Conservation (phyloP, 64 coral and sea anemone species). For the Montipora cactus region DNA sequence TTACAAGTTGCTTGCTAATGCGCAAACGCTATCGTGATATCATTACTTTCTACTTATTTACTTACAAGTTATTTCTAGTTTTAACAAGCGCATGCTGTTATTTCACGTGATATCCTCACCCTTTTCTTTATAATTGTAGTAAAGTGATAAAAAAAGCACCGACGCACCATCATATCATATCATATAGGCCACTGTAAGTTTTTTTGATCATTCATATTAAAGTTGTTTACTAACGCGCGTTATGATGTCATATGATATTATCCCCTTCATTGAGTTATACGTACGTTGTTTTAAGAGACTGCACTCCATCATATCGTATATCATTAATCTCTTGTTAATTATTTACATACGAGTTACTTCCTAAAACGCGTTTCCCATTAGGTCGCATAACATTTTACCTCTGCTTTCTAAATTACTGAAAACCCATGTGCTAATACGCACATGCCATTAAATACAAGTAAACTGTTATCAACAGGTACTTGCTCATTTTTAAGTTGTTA, state of each 20-base stretch:
- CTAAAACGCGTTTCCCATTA: no score
- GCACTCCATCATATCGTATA: background rate
- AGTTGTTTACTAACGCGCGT: background rate
- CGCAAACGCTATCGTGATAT: background rate
- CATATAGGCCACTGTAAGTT: background rate
- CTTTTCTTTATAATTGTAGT: background rate
- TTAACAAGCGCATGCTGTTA: no score
- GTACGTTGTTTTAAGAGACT: background rate
- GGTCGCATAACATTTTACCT: no score
- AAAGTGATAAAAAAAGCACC: background rate
- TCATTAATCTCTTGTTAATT: no score
- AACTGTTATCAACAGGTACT: no score
- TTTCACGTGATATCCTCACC: no score
- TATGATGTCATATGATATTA: background rate
- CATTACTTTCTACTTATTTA: background rate
- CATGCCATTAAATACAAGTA: no score
- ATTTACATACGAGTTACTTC: no score
- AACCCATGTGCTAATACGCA: no score
- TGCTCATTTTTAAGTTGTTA: no score
- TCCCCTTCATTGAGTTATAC: background rate
- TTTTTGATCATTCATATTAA: background rate
- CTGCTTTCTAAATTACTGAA: no score
- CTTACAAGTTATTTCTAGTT: no score
- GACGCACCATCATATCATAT: background rate
- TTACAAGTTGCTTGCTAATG: background rate